phyloP scores from a whole-genome alignment of 2,797 vertebrate species.

The Tarsius wallacei region DNA sequence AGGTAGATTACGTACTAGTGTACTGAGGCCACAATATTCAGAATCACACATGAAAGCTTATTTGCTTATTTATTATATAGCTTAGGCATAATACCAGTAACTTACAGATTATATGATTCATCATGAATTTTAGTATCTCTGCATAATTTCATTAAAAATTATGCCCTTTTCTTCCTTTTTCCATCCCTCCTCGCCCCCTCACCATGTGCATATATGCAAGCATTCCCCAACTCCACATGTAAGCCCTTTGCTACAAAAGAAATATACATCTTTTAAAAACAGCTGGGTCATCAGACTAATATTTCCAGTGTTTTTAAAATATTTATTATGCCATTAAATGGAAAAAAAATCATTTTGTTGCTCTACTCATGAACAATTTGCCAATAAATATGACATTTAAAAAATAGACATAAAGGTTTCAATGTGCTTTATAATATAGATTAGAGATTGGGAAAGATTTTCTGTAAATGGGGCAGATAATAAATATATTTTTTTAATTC shows the following conservation, averaged over 20 bases:
- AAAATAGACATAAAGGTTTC: constrained; percentile 17
- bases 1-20: neutral
- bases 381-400: constrained; percentile 29
- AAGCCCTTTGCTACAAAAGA: neutral
- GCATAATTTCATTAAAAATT: constrained; percentile 26
- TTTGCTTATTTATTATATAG: neutral
- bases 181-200: neutral
- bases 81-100: neutral
- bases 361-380: constrained; percentile 3
- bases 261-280: neutral
- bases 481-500: too few relatives aligned
- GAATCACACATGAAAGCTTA: neutral
- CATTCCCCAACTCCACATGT: accelerated
- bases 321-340: neutral
- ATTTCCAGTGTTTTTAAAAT: constrained; percentile 35
- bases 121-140: neutral
- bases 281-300: constrained; percentile 1
- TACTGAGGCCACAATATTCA: neutral
- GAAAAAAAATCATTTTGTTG: neutral
- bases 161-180: neutral
- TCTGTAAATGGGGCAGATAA: neutral
- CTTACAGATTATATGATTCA: neutral
- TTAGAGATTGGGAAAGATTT: neutral
- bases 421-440: constrained; percentile 30
- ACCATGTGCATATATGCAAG: neutral